Evolutionary conservation across 1,140 invertebrate genomes (phyloP).

Genomic region (Hypothenemus hampei): DNA sequence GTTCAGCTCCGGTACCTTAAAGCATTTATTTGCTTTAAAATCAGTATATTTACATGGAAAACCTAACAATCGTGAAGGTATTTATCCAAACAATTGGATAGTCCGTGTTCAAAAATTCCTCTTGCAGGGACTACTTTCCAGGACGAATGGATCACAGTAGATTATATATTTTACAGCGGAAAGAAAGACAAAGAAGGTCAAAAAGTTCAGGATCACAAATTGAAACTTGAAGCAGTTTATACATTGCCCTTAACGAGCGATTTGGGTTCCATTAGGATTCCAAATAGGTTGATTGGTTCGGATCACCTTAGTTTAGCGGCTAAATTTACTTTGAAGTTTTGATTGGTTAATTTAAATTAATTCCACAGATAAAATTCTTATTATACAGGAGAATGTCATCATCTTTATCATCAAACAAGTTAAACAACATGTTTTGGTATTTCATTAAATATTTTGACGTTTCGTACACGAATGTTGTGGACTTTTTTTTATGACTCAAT

Average conservation of each 20-base stretch:
- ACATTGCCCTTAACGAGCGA: slow-evolving; percentile 57
- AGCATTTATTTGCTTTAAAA: slow-evolving; percentile 52
- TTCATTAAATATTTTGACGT: too few species aligned
- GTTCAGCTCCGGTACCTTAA: slow-evolving; percentile 51
- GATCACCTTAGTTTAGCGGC: slow-evolving; percentile 72
- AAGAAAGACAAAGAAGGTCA: slow-evolving; percentile 13
- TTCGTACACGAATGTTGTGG: too few species aligned
- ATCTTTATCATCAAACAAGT: too few species aligned
- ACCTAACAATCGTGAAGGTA: slow-evolving; percentile 49
- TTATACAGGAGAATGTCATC: too few species aligned
- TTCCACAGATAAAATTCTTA: too few species aligned
- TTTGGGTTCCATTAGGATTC: slow-evolving; percentile 60
- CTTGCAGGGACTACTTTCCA: slow-evolving; percentile 60
- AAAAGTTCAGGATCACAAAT: slow-evolving; percentile 34
- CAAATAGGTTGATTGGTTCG: slow-evolving; percentile 68
- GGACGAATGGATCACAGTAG: slow-evolving; percentile 70
- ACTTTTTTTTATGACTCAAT: too few species aligned
- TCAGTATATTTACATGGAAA: slow-evolving; percentile 52
- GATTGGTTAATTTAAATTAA: slow-evolving; percentile 6
- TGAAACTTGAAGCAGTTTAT: slow-evolving; percentile 58
- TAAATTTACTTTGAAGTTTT: slow-evolving; percentile 48
- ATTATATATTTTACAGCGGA: slow-evolving; percentile 71
- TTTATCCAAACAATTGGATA: not conserved
- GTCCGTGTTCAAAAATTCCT: not conserved
- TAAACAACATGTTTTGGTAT: too few species aligned